Evolutionary conservation across 1,140 invertebrate genomes (phyloP).

Genomic region (Hetaerina americana): DNA sequence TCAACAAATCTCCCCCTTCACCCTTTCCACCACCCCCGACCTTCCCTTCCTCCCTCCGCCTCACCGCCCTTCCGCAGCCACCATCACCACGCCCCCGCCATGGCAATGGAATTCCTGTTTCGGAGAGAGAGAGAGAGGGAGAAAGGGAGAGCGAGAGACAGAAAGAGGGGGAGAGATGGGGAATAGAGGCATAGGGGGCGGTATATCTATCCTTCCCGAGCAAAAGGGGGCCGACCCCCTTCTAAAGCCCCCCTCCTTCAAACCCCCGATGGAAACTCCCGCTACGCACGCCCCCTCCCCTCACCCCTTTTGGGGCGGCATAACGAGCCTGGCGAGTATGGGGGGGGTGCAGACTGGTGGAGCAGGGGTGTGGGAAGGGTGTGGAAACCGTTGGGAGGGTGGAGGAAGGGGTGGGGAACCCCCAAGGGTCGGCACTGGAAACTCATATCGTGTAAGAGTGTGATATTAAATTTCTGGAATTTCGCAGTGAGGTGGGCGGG

Average conservation of each 20-base stretch:
- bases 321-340: neutral
- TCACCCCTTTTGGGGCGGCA: neutral
- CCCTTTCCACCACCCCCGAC: no score
- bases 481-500: neutral
- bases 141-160: no score
- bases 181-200: no score
- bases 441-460: neutral
- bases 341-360: neutral
- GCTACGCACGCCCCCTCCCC: neutral
- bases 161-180: no score
- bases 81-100: neutral
- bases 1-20: neutral
- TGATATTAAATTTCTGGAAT: slow-evolving; percentile 1
- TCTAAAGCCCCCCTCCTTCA: neutral
- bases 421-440: no score
- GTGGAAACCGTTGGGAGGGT: no score
- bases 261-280: no score
- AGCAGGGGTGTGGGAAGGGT: no score
- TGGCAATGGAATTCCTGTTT: neutral
- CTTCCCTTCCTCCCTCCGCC: no score
- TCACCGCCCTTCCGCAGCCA: neutral
- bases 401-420: no score
- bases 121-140: no score
- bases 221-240: neutral
- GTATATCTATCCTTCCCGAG: no score